Evolutionary conservation across 2,113 vertebrate genomes (phyloP), one percentile per base, ranked within the genome.

Genomic region (Oxyruncus cristatus): DNA sequence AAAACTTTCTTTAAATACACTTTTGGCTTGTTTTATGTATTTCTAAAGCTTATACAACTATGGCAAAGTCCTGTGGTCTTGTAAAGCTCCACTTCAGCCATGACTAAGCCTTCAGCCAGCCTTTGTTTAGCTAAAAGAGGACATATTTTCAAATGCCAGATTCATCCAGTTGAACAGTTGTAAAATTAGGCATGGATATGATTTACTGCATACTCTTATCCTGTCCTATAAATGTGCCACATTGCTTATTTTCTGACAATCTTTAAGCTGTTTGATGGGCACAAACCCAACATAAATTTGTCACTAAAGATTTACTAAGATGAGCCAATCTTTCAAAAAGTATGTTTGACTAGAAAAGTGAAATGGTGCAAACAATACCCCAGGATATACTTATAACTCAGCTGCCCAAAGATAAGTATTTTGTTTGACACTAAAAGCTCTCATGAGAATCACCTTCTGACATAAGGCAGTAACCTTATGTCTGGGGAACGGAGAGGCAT

Each of bases 141-240:
- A 77, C 46, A 24, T 41, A 70, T 56, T 86, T 88, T 82, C 44
- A 72, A 89, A 95, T 65, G 62, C 50, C 61, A 93, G 70, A 78
- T 91, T 70, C 86, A 93, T 56, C 35, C 61, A 86, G 80, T 16
- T 67, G 78, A 96, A 63, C 33, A 50, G 39, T 27, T 77, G 47
- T 50, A 93, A 95, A 93, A 91, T 71, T 42, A 92, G 88, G 50
- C 68, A 88, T 0, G 4, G 55, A 75, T 59, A 79, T 82, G 70
- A 96, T 79, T 95, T 93, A 91, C 28, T 89, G 61, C 33, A 56
- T 20, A 62, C 42, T 94, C 28, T 7, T 63, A 89, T 89, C 93
- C 91, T 70, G 77, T 91, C 92, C 55, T 63, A 30, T 67, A 95
- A 93, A 94, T 3, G 16, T 41, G 72, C 67, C 68, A 76, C 20